phyloP scores from a whole-genome alignment of 2,113 vertebrate genomes.

The Phylloscopus trochiloides region DNA sequence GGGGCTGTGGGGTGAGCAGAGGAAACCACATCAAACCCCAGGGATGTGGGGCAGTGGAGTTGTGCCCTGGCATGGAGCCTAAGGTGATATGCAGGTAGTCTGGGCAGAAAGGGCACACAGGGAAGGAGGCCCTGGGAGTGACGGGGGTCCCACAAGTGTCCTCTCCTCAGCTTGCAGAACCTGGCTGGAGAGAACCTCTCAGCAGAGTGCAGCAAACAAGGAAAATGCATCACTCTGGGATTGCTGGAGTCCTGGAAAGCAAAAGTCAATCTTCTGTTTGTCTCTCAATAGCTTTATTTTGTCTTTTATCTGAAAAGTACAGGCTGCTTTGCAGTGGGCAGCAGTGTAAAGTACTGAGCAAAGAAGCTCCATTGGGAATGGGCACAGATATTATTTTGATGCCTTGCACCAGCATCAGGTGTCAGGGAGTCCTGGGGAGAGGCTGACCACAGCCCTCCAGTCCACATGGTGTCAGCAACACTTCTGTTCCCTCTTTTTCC shows the following conservation, averaged over 20 bases:
- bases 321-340: not conserved
- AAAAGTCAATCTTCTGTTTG: not conserved
- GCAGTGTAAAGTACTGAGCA: not conserved
- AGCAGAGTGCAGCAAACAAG: not conserved
- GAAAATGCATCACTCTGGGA: not conserved
- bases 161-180: not conserved
- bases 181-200: not conserved
- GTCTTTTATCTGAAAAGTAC: not conserved
- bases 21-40: not conserved
- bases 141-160: fast-evolving
- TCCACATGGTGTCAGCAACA: not conserved
- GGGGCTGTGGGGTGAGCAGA: not conserved
- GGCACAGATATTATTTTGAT: not conserved
- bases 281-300: not conserved
- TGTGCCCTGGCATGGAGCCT: not conserved
- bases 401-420: not conserved
- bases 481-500: not conserved
- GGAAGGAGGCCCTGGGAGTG: not conserved
- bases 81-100: not conserved
- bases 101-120: not conserved
- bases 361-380: fast-evolving
- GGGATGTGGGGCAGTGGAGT: not conserved
- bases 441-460: not conserved
- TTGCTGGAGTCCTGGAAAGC: not conserved
- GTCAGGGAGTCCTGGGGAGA: not conserved